phyloP scores from a whole-genome alignment of 2,113 vertebrate genomes.

The Dendropsophus ebraccatus region DNA sequence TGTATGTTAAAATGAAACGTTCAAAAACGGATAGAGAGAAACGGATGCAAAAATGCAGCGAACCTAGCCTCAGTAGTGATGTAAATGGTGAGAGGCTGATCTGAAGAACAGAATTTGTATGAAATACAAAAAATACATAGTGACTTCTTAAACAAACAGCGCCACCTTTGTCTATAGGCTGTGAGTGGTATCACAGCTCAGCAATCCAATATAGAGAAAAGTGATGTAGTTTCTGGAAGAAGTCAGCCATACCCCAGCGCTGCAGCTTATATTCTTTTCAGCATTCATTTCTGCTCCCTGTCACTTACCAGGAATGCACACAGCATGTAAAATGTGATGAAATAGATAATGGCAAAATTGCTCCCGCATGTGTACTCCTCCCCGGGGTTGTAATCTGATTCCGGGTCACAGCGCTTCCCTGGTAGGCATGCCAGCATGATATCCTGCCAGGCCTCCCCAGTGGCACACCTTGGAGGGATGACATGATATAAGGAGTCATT shows the following conservation, averaged over 20 bases:
- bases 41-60: no score
- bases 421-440: conserved; percentile 97
- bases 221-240: no score
- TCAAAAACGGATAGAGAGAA: no score
- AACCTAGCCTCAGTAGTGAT: no score
- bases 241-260: neutral
- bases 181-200: neutral
- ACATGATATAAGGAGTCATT: neutral
- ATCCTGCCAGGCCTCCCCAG: conserved; percentile 97
- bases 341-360: conserved; percentile 96
- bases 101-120: no score
- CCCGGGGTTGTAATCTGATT: conserved; percentile 88
- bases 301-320: conserved; percentile 92
- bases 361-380: conserved; percentile 95
- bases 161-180: neutral
- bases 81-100: no score
- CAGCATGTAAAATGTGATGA: conserved; percentile 99
- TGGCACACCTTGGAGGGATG: conserved; percentile 84
- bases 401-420: conserved; percentile 92
- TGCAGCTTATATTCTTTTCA: neutral
- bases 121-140: no score
- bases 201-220: no score
- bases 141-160: no score
- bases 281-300: neutral
- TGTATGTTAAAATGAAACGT: no score